A percentile compares a stretch with the other conserved stretches of the same genome.
phyloP scores from a whole-genome alignment of 2,888 invertebrate species.

The Aphrophora alni region DNA sequence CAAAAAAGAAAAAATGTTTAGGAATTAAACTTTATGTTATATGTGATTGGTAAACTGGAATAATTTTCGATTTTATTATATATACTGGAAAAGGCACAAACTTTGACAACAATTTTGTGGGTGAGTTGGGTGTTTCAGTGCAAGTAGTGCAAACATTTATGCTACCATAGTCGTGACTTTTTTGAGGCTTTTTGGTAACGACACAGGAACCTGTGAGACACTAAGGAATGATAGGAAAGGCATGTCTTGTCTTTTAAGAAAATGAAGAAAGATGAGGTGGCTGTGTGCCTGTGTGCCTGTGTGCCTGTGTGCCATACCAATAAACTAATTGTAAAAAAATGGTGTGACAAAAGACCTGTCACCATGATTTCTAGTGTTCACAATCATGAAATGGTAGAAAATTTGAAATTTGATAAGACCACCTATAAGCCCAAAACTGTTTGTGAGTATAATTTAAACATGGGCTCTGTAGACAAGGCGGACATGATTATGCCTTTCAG shows the following conservation, averaged over 20 bases:
- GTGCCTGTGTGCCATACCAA: background rate
- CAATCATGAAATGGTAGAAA: too few relatives aligned
- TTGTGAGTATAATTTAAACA: conserved; percentile 12
- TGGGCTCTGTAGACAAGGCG: conserved; percentile 14
- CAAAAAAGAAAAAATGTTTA: too few relatives aligned
- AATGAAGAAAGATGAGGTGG: background rate
- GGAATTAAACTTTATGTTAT: conserved; percentile 28
- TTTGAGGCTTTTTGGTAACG: background rate
- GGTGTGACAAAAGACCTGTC: conserved; percentile 11
- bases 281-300: too few relatives aligned
- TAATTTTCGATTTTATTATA: too few relatives aligned
- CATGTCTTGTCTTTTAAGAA: background rate
- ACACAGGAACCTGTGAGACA: conserved; percentile 2
- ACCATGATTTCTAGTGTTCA: conserved; percentile 2
- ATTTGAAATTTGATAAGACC: too few relatives aligned
- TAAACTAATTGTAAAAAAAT: background rate
- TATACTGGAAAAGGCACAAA: background rate
- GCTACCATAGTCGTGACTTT: background rate
- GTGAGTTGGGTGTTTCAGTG: background rate
- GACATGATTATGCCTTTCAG: background rate
- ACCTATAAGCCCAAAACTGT: too few relatives aligned
- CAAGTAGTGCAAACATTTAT: background rate
- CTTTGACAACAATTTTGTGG: background rate
- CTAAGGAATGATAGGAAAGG: background rate
- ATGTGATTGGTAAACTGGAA: conserved; percentile 12